These are phyloP conservation scores for Spea hammondii DNA, from an alignment of 2,797 vertebrate genomes.

Conservation along the genomic window DNA sequence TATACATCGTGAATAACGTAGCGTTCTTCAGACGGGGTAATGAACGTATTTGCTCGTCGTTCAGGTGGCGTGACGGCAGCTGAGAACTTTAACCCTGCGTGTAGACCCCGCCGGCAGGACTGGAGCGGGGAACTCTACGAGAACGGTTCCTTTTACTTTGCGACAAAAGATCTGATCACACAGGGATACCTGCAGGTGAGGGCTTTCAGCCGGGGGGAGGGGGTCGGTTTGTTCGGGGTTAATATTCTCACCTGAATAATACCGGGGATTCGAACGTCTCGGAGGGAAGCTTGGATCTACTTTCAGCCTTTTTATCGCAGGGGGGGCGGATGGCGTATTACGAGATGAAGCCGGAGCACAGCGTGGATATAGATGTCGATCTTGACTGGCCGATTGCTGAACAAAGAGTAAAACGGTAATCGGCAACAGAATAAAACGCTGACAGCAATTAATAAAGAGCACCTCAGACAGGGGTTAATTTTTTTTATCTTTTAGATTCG, in stretches of 20 bases:
- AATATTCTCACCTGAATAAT: too few relatives aligned
- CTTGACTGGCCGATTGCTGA: slow-evolving; percentile 97
- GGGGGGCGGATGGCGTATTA: slow-evolving; percentile 84
- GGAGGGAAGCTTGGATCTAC: neutral
- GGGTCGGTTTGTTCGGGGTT: neutral
- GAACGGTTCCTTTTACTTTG: slow-evolving; percentile 91
- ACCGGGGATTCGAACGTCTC: neutral
- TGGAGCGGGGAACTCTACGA: slow-evolving; percentile 92
- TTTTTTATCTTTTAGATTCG: slow-evolving; percentile 72
- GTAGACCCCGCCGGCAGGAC: slow-evolving; percentile 84
- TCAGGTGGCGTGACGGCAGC: slow-evolving; percentile 71
- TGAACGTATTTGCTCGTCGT: slow-evolving; percentile 26
- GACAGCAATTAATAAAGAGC: too few relatives aligned
- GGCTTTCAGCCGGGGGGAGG: too few relatives aligned
- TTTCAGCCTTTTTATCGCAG: slow-evolving; percentile 60
- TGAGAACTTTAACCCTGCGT: slow-evolving; percentile 78
- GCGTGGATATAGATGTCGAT: slow-evolving; percentile 93
- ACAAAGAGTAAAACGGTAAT: slow-evolving; percentile 85
- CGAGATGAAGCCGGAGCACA: slow-evolving; percentile 89
- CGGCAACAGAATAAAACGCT: too few relatives aligned
- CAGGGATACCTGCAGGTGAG: slow-evolving; percentile 78
- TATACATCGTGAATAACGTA: too few relatives aligned
- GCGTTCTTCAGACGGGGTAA: too few relatives aligned
- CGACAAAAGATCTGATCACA: slow-evolving; percentile 71
- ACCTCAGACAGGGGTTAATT: neutral